Evolutionary conservation across 2,888 invertebrate species (phyloP).

Genomic region (Bibio marci): DNA sequence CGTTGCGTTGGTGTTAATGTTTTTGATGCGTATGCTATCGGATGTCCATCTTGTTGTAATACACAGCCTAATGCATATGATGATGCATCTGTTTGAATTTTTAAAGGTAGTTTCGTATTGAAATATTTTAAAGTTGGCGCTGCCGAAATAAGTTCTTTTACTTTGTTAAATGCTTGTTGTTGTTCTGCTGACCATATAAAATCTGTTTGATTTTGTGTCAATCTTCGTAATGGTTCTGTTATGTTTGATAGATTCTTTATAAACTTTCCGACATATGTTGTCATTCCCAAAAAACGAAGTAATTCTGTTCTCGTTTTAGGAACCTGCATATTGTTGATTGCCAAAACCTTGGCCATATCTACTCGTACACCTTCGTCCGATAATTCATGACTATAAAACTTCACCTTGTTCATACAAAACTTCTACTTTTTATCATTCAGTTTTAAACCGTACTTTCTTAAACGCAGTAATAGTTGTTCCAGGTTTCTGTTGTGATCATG

Average conservation of each 20-base stretch:
- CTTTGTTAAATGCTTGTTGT: conserved; percentile 9
- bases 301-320: conserved; percentile 11
- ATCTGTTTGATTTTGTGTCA: conserved; percentile 11
- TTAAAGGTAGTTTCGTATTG: conserved; percentile 4
- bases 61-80: conserved; percentile 10
- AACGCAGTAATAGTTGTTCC: conserved; percentile 7
- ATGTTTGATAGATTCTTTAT: conserved; percentile 13
- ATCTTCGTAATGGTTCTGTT: conserved; percentile 10
- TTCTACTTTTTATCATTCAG: conserved; percentile 12
- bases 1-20: neutral
- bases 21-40: conserved; percentile 13
- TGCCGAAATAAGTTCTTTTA: neutral
- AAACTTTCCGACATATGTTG: conserved; percentile 15
- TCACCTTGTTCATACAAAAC: conserved; percentile 8
- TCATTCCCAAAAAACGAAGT: conserved; percentile 13
- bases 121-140: conserved; percentile 9
- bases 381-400: conserved; percentile 12
- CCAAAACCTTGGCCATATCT: conserved; percentile 12
- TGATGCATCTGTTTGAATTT: neutral
- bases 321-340: conserved; percentile 11
- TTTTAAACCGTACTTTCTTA: conserved; percentile 9
- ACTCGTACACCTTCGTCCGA: conserved; percentile 6
- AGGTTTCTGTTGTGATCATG: conserved; percentile 12
- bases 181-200: conserved; percentile 12
- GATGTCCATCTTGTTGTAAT: conserved; percentile 11